Percentiles rank a stretch among this genome's conserved stretches.
These are phyloP conservation scores for Aricia artaxerxes DNA, from an alignment of 2,888 invertebrate genomes.

Conservation along the genomic window DNA sequence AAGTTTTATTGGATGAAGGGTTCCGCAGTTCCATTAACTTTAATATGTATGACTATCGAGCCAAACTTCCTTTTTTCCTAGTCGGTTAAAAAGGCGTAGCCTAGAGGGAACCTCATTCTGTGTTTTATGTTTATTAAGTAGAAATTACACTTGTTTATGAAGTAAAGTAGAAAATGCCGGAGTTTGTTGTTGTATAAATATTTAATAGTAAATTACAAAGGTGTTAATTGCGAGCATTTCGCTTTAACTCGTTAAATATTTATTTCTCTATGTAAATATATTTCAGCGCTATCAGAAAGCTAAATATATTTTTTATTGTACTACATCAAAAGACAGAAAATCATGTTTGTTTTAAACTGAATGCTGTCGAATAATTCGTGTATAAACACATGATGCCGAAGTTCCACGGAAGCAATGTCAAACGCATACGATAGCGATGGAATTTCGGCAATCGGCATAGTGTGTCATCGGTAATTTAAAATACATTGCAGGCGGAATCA, in stretches of 20 bases:
- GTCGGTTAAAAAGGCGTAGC: background rate
- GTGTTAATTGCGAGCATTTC: background rate
- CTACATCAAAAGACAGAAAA: too few species aligned
- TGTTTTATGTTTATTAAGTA: background rate
- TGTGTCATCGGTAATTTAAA: too few species aligned
- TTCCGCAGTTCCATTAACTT: too few species aligned
- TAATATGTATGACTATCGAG: too few species aligned
- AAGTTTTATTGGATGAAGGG: too few species aligned
- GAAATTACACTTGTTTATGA: background rate
- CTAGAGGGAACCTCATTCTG: background rate
- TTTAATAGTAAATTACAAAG: background rate
- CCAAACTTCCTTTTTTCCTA: background rate
- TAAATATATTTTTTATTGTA: background rate
- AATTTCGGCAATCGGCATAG: too few species aligned
- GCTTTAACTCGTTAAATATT: background rate
- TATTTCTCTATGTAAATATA: background rate
- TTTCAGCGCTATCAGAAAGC: background rate
- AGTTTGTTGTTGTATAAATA: conserved; percentile 11
- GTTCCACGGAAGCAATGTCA: too few species aligned
- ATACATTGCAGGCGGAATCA: too few species aligned
- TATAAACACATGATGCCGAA: too few species aligned
- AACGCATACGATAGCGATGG: too few species aligned
- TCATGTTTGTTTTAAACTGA: too few species aligned
- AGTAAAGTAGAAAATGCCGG: background rate
- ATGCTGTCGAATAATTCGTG: too few species aligned